Conservation (phyloP, 2,113 vertebrate genomes). For the Leptobrachium ailaonicum region DNA sequence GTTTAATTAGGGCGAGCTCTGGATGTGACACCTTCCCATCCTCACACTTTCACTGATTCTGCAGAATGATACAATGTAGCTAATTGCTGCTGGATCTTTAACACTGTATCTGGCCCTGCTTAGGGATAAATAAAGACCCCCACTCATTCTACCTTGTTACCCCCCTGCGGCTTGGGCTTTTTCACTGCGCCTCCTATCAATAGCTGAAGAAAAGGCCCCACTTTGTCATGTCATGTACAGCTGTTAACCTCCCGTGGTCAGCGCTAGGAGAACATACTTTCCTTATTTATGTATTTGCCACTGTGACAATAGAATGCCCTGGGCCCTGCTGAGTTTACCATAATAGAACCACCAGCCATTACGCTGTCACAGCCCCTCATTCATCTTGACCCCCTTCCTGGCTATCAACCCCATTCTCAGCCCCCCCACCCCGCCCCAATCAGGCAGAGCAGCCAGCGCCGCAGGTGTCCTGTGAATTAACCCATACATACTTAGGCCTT, state of each 20-base stretch:
- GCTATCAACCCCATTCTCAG: constrained; percentile 37
- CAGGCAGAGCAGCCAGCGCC: constrained; percentile 67
- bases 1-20: not conserved
- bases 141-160: not conserved
- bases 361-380: constrained; percentile 51
- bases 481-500: constrained; percentile 61
- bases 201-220: constrained; percentile 76
- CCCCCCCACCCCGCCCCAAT: constrained; percentile 54
- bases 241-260: constrained; percentile 86
- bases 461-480: constrained; percentile 80
- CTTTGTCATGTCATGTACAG: constrained; percentile 96
- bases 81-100: constrained; percentile 16
- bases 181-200: constrained; percentile 66
- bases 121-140: constrained; percentile 18
- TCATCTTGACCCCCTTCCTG: constrained; percentile 40
- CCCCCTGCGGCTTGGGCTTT: constrained; percentile 33
- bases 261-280: constrained; percentile 82
- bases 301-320: constrained; percentile 75
- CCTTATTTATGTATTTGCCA: constrained; percentile 89
- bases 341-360: constrained; percentile 79
- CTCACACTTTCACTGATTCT: not conserved
- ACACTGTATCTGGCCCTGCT: not conserved
- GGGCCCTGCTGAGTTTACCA: constrained; percentile 76
- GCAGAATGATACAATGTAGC: not conserved
- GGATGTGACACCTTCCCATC: not conserved